phyloP scores from a whole-genome alignment of 2,113 vertebrate species.

The Silurus glanis region DNA sequence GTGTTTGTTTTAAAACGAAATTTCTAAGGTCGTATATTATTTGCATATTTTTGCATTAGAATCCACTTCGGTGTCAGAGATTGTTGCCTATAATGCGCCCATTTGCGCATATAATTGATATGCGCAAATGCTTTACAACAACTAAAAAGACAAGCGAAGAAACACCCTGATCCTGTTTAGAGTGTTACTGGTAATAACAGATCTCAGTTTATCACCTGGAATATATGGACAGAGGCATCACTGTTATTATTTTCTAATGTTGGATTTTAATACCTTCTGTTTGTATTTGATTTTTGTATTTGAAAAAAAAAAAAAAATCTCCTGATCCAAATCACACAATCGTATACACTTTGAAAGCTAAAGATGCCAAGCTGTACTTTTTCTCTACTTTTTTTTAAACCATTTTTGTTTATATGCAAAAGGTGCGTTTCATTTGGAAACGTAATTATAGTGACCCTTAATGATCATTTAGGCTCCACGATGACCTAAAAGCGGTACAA shows the following conservation, averaged over 20 bases:
- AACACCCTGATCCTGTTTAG: neutral
- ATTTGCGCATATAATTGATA: neutral
- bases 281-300: neutral
- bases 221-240: neutral
- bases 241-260: neutral
- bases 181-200: neutral
- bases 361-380: neutral
- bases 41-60: neutral
- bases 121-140: neutral
- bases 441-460: neutral
- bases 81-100: neutral
- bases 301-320: neutral
- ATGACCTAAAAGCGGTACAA: no score
- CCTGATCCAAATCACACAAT: neutral
- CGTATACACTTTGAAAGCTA: neutral
- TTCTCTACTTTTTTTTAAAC: neutral
- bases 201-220: neutral
- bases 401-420: no score
- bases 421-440: neutral
- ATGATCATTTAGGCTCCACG: no score
- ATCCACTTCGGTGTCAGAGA: neutral
- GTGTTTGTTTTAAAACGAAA: neutral
- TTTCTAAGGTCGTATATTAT: neutral
- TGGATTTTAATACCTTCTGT: neutral
- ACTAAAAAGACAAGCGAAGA: neutral